Evolutionary conservation across 2,797 vertebrate species (phyloP).

Genomic region (Anguilla obscura): DNA sequence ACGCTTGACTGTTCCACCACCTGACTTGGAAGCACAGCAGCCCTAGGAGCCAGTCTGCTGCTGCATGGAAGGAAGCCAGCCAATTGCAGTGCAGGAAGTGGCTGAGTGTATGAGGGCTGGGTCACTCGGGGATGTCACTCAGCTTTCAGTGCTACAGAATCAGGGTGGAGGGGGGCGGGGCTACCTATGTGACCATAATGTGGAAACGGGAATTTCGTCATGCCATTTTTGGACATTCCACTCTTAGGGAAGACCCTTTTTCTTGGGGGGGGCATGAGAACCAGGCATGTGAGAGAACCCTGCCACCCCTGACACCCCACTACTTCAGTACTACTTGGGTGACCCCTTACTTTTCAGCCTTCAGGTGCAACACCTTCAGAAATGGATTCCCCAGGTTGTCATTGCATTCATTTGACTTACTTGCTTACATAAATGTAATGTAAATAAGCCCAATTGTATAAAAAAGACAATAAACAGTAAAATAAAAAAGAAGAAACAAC

Average conservation of each 20-base stretch:
- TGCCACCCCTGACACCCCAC: too few species aligned
- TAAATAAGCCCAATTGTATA: too few species aligned
- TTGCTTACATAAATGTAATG: background rate
- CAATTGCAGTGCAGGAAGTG: constrained; percentile 63
- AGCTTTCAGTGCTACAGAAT: background rate
- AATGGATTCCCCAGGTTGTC: too few species aligned
- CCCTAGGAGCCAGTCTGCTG: constrained; percentile 33
- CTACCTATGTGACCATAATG: too few species aligned
- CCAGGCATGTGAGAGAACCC: background rate
- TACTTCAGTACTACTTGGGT: background rate
- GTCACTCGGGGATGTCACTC: background rate
- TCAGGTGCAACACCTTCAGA: too few species aligned
- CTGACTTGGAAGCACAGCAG: constrained; percentile 59
- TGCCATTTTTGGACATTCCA: constrained; percentile 52
- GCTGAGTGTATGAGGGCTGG: constrained; percentile 53
- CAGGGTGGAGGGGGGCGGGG: background rate
- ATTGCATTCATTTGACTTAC: background rate
- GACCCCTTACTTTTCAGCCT: too few species aligned
- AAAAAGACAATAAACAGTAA: too few species aligned
- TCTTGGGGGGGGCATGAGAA: background rate
- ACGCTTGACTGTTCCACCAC: constrained; percentile 9
- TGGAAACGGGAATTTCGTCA: constrained; percentile 4
- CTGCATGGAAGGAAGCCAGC: constrained; percentile 11
- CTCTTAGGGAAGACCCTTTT: constrained; percentile 33
- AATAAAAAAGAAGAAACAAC: too few species aligned